Evolutionary conservation across 2,113 vertebrate species (phyloP).

Genomic region (Tetraodon nigroviridis): DNA sequence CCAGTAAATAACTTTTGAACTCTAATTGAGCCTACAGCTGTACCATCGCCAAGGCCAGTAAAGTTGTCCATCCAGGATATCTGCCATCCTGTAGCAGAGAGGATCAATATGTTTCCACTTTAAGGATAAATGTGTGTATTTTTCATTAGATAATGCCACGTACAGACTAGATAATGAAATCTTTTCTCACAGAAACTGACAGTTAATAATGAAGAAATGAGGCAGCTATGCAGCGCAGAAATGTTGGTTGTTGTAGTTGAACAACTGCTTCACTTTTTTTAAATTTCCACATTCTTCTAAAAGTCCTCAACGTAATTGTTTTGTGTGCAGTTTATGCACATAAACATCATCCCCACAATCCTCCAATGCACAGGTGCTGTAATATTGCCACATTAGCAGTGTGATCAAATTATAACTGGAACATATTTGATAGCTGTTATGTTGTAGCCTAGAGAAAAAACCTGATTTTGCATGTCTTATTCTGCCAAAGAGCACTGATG

Average conservation of each 20-base stretch:
- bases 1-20: constrained; percentile 5
- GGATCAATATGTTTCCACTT: constrained; percentile 37
- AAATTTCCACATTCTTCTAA: constrained; percentile 33
- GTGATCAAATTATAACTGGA: constrained; percentile 4
- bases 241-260: constrained; percentile 1
- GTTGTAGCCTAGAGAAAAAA: neutral
- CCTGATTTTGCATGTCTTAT: neutral
- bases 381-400: neutral
- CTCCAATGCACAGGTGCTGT: neutral
- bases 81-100: constrained; percentile 5
- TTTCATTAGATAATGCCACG: constrained; percentile 8
- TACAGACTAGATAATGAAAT: constrained; percentile 31
- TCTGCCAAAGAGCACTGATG: no score
- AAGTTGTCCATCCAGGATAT: constrained; percentile 6
- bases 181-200: constrained; percentile 17
- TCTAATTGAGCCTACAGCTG: neutral
- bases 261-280: constrained; percentile 11
- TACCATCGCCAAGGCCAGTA: constrained; percentile 3
- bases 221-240: constrained; percentile 15
- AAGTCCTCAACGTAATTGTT: constrained; percentile 38
- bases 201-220: constrained; percentile 33
- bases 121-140: constrained; percentile 16
- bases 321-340: constrained; percentile 21
- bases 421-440: neutral
- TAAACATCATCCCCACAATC: constrained; percentile 7